These are phyloP conservation scores for Neotragus moschatus DNA, from an alignment of 2,113 vertebrate genomes.

Conservation along the genomic window DNA sequence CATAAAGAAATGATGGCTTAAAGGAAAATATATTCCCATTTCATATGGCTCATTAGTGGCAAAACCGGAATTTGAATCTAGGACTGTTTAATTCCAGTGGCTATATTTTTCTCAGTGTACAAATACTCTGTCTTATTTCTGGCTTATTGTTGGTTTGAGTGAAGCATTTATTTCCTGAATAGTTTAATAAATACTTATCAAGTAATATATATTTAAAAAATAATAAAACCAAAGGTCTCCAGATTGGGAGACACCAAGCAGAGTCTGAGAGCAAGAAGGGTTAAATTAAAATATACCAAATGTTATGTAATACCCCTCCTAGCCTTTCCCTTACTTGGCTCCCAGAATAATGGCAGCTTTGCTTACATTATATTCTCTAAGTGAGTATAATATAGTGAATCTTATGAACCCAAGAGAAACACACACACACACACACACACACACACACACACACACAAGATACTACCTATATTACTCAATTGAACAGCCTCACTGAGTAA, in stretches of 20 bases:
- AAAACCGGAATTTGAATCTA: neutral
- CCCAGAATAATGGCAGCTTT: neutral
- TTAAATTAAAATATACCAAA: neutral
- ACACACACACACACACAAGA: neutral
- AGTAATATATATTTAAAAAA: neutral
- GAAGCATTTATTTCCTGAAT: neutral
- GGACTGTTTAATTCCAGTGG: neutral
- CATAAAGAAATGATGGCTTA: slow-evolving; percentile 4
- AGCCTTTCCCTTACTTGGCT: neutral
- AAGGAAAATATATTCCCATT: neutral
- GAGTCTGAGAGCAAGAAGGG: neutral
- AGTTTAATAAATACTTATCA: neutral
- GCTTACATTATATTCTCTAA: neutral
- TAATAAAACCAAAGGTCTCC: neutral
- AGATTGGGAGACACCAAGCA: neutral
- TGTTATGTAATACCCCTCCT: neutral
- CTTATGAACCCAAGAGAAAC: neutral
- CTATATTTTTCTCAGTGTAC: neutral
- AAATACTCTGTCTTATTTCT: neutral
- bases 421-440: neutral
- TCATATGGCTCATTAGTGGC: neutral
- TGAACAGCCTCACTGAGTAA: neutral
- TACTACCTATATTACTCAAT: neutral
- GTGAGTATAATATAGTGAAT: neutral
- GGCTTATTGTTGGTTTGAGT: neutral